phyloP scores from a whole-genome alignment of 1,140 invertebrate genomes.

The Eulimnadia texana region DNA sequence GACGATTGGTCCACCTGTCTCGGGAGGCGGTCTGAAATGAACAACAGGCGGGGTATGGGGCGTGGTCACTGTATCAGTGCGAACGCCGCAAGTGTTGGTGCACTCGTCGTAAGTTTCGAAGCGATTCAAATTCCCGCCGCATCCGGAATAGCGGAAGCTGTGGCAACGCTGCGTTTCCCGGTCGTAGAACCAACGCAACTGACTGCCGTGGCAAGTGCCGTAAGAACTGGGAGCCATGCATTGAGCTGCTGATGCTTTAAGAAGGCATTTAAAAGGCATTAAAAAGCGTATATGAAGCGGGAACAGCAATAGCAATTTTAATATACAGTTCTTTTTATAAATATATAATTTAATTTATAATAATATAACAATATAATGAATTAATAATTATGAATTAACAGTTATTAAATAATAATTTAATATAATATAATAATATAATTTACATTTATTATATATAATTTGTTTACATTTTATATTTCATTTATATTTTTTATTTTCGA shows the following conservation, averaged over 20 bases:
- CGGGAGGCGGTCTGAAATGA: background rate
- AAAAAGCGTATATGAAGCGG: background rate
- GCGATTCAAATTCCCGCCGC: conserved; percentile 50
- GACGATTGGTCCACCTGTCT: too few relatives aligned
- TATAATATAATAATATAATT: too few relatives aligned
- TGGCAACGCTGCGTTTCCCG: conserved; percentile 34
- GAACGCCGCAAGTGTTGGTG: conserved; percentile 24
- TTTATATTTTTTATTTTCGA: too few relatives aligned
- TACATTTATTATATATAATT: too few relatives aligned
- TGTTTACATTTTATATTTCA: too few relatives aligned
- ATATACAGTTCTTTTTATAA: too few relatives aligned
- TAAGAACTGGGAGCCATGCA: conserved; percentile 1
- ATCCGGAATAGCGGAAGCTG: conserved; percentile 46
- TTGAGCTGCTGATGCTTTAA: background rate
- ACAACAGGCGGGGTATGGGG: background rate
- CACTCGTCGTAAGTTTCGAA: conserved; percentile 42
- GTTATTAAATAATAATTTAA: too few relatives aligned
- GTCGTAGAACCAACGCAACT: conserved; percentile 44
- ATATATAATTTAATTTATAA: too few relatives aligned
- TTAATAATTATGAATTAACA: too few relatives aligned
- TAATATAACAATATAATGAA: too few relatives aligned
- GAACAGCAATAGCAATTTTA: too few relatives aligned
- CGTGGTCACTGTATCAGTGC: background rate
- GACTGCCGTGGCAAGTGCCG: conserved; percentile 7
- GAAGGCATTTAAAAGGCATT: conserved; percentile 16